These are phyloP conservation scores for Noctuana brunneofusca DNA, from an alignment of 2,888 invertebrate species.

Conservation along the genomic window DNA sequence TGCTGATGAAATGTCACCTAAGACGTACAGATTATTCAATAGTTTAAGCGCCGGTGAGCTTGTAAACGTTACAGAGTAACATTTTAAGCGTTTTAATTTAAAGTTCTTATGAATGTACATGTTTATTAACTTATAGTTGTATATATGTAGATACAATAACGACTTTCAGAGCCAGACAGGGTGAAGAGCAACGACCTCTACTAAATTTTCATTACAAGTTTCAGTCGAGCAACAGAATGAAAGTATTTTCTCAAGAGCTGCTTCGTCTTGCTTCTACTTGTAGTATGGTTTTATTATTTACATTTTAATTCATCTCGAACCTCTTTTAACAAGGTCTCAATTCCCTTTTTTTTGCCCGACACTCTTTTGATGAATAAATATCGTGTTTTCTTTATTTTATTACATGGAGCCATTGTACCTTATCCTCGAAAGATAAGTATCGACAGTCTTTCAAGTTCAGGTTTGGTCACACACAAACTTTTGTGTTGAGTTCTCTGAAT, in stretches of 20 bases:
- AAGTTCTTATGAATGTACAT: not conserved
- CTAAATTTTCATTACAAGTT: slow-evolving; percentile 32
- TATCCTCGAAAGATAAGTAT: not conserved
- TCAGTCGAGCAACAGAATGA: slow-evolving; percentile 25
- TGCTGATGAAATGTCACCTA: too few relatives aligned
- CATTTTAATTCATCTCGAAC: slow-evolving; percentile 4
- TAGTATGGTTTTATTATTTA: not conserved
- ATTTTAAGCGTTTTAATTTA: not conserved
- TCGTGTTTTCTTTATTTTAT: not conserved
- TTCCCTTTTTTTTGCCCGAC: not conserved
- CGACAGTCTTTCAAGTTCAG: too few relatives aligned
- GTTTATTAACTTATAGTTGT: not conserved
- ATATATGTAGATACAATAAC: slow-evolving; percentile 17
- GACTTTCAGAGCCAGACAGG: slow-evolving; percentile 30
- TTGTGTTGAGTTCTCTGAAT: too few relatives aligned
- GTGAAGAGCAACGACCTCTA: slow-evolving; percentile 25
- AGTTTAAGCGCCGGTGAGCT: not conserved
- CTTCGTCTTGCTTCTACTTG: slow-evolving; percentile 19
- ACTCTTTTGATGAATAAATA: not conserved
- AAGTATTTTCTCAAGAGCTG: slow-evolving; percentile 21
- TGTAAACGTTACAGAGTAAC: not conserved
- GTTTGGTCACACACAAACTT: too few relatives aligned
- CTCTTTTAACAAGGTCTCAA: not conserved
- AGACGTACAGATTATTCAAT: too few relatives aligned
- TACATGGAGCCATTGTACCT: not conserved